phyloP scores from a whole-genome alignment of 2,888 invertebrate genomes.

The Hermaeophaga mercurialis region DNA sequence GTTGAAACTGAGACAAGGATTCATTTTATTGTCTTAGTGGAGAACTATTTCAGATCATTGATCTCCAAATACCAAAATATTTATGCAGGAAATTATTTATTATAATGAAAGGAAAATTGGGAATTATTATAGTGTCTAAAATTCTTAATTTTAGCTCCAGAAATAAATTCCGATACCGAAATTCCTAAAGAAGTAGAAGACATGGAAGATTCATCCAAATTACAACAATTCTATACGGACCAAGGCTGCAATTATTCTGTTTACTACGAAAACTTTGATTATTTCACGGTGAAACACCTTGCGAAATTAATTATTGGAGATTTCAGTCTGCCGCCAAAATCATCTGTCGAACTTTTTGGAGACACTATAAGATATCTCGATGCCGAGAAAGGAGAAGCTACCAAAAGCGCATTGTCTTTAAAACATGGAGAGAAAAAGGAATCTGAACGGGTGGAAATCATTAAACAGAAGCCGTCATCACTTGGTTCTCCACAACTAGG shows the following conservation, averaged over 20 bases:
- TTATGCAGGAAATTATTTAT: too few relatives aligned
- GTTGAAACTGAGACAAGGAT: too few relatives aligned
- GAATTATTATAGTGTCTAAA: too few relatives aligned
- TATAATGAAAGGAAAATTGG: too few relatives aligned
- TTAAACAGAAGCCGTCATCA: too few relatives aligned
- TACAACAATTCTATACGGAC: constrained; percentile 65
- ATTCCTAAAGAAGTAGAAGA: neutral
- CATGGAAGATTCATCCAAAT: constrained; percentile 57
- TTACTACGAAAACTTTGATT: constrained; percentile 62
- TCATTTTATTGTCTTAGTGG: too few relatives aligned
- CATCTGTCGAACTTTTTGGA: constrained; percentile 57
- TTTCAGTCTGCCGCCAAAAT: constrained; percentile 49
- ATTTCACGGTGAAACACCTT: constrained; percentile 59
- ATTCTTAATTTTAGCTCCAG: too few relatives aligned
- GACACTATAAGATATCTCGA: constrained; percentile 42
- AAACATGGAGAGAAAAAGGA: constrained; percentile 28
- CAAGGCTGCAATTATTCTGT: constrained; percentile 65
- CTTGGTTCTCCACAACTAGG: too few relatives aligned
- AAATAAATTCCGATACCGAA: neutral
- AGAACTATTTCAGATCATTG: too few relatives aligned
- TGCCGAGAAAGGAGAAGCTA: constrained; percentile 27
- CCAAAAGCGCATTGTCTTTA: constrained; percentile 13
- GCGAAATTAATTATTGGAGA: constrained; percentile 56
- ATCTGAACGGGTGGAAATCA: constrained; percentile 19
- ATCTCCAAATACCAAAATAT: too few relatives aligned